A percentile compares a stretch with the other conserved stretches of the same genome.
phyloP scores from a whole-genome alignment of 2,888 invertebrate genomes.

The Neocrepidodera transversa region DNA sequence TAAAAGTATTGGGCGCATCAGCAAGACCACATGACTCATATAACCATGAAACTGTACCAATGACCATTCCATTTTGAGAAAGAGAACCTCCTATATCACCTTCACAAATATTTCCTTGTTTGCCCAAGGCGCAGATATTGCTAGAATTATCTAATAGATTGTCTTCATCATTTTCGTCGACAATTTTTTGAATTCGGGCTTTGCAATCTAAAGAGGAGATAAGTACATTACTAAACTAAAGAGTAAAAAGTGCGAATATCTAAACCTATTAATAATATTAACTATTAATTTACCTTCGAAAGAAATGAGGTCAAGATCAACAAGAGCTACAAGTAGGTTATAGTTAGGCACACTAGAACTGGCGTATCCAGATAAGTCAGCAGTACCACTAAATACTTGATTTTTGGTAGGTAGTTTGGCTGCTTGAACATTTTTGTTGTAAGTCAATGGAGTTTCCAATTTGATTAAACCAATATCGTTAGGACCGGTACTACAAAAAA shows the following conservation, averaged over 20 bases:
- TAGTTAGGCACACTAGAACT: background rate
- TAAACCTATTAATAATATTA: background rate
- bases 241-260: background rate
- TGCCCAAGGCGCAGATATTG: background rate
- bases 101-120: slow-evolving; percentile 52
- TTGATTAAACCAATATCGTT: background rate
- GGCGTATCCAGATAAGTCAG: background rate
- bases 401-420: background rate
- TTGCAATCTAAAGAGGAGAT: no score
- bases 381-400: background rate
- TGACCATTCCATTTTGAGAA: slow-evolving; percentile 48
- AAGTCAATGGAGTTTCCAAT: background rate
- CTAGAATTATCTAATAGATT: slow-evolving; percentile 4
- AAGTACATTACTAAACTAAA: no score
- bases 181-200: no score
- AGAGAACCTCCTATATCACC: slow-evolving; percentile 67
- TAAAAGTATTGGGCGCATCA: slow-evolving; percentile 65
- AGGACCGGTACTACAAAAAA: slow-evolving; percentile 1
- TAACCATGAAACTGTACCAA: slow-evolving; percentile 67
- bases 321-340: background rate
- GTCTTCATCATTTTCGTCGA: no score
- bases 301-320: background rate
- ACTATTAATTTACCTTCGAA: background rate
- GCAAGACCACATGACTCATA: slow-evolving; percentile 63
- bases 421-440: background rate